Evolutionary conservation across 2,888 invertebrate species (phyloP).

Genomic region (Petrolisthes cinctipes): DNA sequence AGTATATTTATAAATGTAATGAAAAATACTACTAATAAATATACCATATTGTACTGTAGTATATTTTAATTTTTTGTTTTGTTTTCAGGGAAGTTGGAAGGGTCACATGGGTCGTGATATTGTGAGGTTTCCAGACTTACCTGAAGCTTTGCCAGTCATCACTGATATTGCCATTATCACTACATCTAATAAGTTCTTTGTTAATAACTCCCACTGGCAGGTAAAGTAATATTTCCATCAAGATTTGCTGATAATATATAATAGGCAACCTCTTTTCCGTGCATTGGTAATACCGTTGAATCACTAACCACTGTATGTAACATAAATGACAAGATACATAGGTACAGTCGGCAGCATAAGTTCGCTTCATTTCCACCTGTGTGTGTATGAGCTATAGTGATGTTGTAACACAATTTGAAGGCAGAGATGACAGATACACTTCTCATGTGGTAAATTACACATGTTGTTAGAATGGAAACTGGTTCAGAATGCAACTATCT

Average conservation of each 20-base stretch:
- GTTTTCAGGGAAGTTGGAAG: slow-evolving; percentile 42
- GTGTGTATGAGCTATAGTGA: no score
- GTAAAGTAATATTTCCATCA: slow-evolving; percentile 67
- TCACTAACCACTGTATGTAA: no score
- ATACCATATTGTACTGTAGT: not conserved
- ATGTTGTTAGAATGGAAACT: no score
- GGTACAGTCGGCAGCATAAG: not conserved
- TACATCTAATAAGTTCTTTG: slow-evolving; percentile 71
- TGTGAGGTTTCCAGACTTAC: slow-evolving; percentile 26
- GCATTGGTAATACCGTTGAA: no score
- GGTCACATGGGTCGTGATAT: slow-evolving; percentile 38
- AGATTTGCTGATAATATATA: not conserved
- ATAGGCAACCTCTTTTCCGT: no score
- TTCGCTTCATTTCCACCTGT: no score
- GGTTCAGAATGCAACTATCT: no score
- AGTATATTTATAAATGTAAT: no score
- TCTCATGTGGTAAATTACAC: no score
- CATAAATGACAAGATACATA: no score
- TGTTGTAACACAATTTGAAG: no score
- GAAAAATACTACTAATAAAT: not conserved
- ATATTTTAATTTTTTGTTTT: not conserved
- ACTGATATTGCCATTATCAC: slow-evolving; percentile 44
- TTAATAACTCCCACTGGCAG: slow-evolving; percentile 77
- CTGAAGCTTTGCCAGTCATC: not conserved
- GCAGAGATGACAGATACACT: no score